These are phyloP conservation scores for Poecilia velifera DNA, from an alignment of 2,797 vertebrate genomes.

Conservation along the genomic window DNA sequence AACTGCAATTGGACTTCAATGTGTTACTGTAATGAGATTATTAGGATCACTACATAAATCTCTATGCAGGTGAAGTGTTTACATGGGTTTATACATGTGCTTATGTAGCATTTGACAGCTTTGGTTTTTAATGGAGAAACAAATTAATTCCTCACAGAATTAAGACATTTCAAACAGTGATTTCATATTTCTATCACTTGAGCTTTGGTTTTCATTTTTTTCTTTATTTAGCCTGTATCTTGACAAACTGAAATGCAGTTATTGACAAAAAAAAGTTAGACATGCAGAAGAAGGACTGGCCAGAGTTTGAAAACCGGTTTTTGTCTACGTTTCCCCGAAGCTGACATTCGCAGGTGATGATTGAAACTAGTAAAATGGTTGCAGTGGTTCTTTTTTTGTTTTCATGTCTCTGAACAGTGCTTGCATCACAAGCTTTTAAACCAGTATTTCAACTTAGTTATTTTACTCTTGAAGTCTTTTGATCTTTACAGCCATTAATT, in stretches of 20 bases:
- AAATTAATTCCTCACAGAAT: not conserved
- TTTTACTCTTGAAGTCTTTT: not conserved
- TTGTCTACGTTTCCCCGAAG: not conserved
- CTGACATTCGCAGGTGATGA: not conserved
- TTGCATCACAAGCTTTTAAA: not conserved
- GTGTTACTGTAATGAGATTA: not conserved
- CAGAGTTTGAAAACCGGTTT: not conserved
- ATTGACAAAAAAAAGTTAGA: not conserved
- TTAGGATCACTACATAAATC: not conserved
- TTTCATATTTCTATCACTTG: not conserved
- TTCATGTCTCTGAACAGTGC: not conserved
- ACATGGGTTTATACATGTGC: not conserved
- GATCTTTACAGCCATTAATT: not conserved
- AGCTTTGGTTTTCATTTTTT: not conserved
- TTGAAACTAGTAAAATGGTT: constrained; percentile 3
- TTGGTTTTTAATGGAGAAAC: not conserved
- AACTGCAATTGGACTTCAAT: not conserved
- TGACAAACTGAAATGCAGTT: not conserved
- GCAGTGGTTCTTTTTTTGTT: not conserved
- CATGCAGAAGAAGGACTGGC: not conserved
- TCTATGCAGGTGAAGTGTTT: not conserved
- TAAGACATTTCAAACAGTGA: not conserved
- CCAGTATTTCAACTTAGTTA: not conserved
- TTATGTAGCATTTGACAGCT: not conserved
- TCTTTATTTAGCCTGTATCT: not conserved